Evolutionary conservation across 2,797 vertebrate species (phyloP), one percentile per base, ranked within the genome.

Genomic region (Hydrocynus forskahlii): DNA sequence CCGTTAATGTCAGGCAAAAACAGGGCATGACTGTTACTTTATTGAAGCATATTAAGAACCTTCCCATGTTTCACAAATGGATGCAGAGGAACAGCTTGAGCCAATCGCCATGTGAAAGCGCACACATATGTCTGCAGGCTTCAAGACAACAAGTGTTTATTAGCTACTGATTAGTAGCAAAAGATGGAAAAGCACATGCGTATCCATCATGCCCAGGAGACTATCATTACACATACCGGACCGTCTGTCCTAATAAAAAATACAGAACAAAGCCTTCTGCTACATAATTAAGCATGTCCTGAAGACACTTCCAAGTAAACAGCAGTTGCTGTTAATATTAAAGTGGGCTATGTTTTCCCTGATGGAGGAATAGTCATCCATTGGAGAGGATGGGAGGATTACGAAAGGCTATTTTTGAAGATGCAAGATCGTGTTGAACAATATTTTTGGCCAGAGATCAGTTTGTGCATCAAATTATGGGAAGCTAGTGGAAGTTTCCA

Each of bases 271-370:
- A 54, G 71, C 64, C 40, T 73, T 60, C 21, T 59, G 79, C 71
- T 75, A 48, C 71, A 81, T 81, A 75, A 81, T 81, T 67, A 75
- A 75, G 17, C 50, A 68, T 69, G 40, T 68, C 79, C 62, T 29
- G n/a, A 59, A 74, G 79, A 67, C 79, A 59, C 54, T 81, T 74
- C 60, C 48, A 29, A 75, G 50, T 64, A 43, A 67, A 66, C 79
- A 67, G 54, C 63, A 75, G 63, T 43, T 43, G 35, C n/a, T 63
- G 78, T 52, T 63, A 72, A 79, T 73, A 63, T 73, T 73, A 79
- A 73, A 63, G 57, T 29, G 57, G 71, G 57, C 45, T 29, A 6
- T 35, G 67, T 48, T 71, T 54, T 77, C 50, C 60, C 75, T 21
- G 71, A 74, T 23, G 71, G 71, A 59, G 21, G n/a, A 38, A 45